phyloP scores from a whole-genome alignment of 1,140 invertebrate genomes.

The Pogonus chalceus region DNA sequence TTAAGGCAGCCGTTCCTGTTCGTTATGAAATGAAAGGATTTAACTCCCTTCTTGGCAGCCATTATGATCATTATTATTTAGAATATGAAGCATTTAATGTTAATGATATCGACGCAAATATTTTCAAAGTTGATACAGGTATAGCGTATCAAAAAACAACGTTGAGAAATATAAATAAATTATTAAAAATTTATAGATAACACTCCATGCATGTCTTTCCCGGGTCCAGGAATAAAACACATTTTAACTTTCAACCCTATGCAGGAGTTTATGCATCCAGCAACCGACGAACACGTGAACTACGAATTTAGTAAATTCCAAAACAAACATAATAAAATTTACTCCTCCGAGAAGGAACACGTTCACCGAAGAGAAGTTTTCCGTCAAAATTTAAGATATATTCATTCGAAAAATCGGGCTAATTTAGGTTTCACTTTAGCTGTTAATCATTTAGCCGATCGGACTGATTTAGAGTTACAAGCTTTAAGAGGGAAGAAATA shows the following conservation, averaged over 20 bases:
- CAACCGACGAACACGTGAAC: constrained; percentile 61
- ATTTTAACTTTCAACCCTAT: constrained; percentile 86
- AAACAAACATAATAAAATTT: constrained; percentile 59
- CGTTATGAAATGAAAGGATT: constrained; percentile 88
- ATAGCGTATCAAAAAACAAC: constrained; percentile 18
- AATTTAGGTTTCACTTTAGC: constrained; percentile 62
- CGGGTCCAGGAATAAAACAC: constrained; percentile 72
- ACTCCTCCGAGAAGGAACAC: constrained; percentile 56
- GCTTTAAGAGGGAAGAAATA: constrained; percentile 67
- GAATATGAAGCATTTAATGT: constrained; percentile 66
- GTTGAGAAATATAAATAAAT: not conserved
- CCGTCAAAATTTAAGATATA: constrained; percentile 73
- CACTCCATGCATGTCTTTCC: constrained; percentile 68
- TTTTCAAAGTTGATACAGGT: constrained; percentile 58
- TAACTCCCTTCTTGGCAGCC: constrained; percentile 83
- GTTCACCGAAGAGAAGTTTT: constrained; percentile 66
- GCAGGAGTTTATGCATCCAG: constrained; percentile 73
- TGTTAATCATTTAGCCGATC: constrained; percentile 85
- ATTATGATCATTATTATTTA: constrained; percentile 92
- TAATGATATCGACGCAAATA: constrained; percentile 53
- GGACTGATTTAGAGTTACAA: constrained; percentile 64
- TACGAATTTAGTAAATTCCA: constrained; percentile 71
- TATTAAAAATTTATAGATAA: not conserved
- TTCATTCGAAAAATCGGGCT: constrained; percentile 35
- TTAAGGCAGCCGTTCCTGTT: constrained; percentile 39